Conservation (phyloP, 2,888 invertebrate species). For the Laothoe populi region DNA sequence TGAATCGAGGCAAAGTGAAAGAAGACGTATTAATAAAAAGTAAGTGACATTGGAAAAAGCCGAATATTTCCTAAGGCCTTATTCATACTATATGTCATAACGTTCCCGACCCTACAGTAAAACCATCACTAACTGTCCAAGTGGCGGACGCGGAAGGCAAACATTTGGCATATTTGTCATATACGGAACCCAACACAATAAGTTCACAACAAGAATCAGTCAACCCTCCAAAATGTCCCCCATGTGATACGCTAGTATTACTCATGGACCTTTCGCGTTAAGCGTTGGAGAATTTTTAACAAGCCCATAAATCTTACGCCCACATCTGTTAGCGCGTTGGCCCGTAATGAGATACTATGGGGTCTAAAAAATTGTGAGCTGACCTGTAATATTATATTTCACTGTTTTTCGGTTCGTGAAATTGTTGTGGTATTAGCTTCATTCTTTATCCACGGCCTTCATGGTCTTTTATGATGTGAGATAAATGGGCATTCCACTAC, state of each 20-base stretch:
- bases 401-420: background rate
- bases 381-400: conserved; percentile 20
- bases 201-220: conserved; percentile 51
- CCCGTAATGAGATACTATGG: conserved; percentile 43
- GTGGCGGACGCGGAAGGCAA: conserved; percentile 16
- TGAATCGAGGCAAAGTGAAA: background rate
- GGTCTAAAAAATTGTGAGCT: conserved; percentile 37
- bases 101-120: background rate
- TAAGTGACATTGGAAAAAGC: conserved; percentile 1
- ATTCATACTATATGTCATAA: background rate
- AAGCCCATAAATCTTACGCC: conserved; percentile 43
- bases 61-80: background rate
- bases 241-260: conserved; percentile 37
- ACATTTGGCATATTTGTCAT: conserved; percentile 37
- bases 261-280: conserved; percentile 31
- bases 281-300: conserved; percentile 42
- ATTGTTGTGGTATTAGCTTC: conserved; percentile 6
- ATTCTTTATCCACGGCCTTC: background rate
- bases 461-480: background rate
- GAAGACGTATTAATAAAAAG: conserved; percentile 18
- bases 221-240: conserved; percentile 43
- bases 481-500: background rate
- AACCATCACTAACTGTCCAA: conserved; percentile 12
- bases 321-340: conserved; percentile 34
- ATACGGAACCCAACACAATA: conserved; percentile 37